phyloP scores from a whole-genome alignment of 1,140 invertebrate species.

The Thaumetopoea pityocampa region DNA sequence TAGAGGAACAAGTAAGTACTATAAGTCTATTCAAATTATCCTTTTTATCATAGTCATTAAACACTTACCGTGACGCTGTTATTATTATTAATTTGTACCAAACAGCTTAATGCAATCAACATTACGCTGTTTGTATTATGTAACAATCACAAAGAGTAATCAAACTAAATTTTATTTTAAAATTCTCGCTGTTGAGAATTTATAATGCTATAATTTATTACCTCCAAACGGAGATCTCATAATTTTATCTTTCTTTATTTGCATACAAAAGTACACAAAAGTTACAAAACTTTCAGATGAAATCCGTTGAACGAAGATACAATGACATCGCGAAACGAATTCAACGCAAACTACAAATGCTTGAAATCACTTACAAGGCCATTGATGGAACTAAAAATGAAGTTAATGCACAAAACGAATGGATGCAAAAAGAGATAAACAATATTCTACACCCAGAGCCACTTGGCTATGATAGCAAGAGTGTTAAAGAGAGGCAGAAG shows the following conservation, averaged over 20 bases:
- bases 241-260: constrained; percentile 13
- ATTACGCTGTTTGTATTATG: too few relatives aligned
- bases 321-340: constrained; percentile 90
- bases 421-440: constrained; percentile 86
- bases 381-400: constrained; percentile 85
- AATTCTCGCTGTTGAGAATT: too few relatives aligned
- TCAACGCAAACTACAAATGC: constrained; percentile 86
- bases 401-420: constrained; percentile 85
- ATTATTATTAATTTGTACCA: background rate
- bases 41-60: constrained; percentile 3
- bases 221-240: too few relatives aligned
- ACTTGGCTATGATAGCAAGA: constrained; percentile 85
- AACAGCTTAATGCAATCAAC: too few relatives aligned
- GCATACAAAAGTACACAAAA: too few relatives aligned
- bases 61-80: constrained; percentile 3
- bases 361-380: constrained; percentile 87
- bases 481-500: constrained; percentile 83
- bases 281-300: too few relatives aligned
- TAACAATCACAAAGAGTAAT: too few relatives aligned
- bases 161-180: too few relatives aligned
- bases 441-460: constrained; percentile 81
- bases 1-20: constrained; percentile 87
- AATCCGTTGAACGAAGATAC: constrained; percentile 87
- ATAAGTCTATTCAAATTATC: too few relatives aligned
- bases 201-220: too few relatives aligned